Evolutionary conservation across 2,888 invertebrate species (phyloP), one percentile per base, ranked within the genome.

Genomic region (Meghimatium bilineatum): DNA sequence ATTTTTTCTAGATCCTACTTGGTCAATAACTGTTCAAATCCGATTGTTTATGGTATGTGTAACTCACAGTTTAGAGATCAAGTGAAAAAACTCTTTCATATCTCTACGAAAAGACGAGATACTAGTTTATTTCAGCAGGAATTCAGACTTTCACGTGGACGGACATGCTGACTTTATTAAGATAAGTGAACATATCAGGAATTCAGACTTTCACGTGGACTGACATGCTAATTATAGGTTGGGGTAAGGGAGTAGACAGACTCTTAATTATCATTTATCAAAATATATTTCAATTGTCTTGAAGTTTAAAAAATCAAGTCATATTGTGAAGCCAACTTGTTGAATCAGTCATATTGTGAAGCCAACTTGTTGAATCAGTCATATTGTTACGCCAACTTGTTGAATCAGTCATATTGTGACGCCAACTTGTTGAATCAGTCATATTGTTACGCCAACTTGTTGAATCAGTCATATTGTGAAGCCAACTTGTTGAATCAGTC

Each of bases 21-120:
- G 32, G 85, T 88, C 52, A 89, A 89, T 85, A 88, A 87, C 86
- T 86, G 87, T 69, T 83, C 87, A 44, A 89, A 89, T 81, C 88
- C 88, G 1, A 80, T 89, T 20, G 86, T 89, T 17, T 89, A 89
- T 80, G 87, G 87, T 2, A 80, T 88, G 38, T 85, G 86, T 44
- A 89, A 88, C 71, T 83, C 84, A 14, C 85, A 86, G 82, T 89
- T 89, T 78, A 69, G 89, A 14, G 52, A 84, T 23, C 85, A 88
- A 76, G 82, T 85, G 26, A 77, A 69, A 77, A 71, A 77, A 36
- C 60, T 86, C 29, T 86, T 83, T 38, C 34, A 80, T 29, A 14
- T 67, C 14, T n/a, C 67, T 14, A 52, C 60, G 32, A 63, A 76
- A 0, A n/a, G 56, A 20, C 49, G 71, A 0, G 36, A 72, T 10